These are phyloP conservation scores for Clangula hyemalis DNA, from an alignment of 2,797 vertebrate genomes.

Conservation along the genomic window DNA sequence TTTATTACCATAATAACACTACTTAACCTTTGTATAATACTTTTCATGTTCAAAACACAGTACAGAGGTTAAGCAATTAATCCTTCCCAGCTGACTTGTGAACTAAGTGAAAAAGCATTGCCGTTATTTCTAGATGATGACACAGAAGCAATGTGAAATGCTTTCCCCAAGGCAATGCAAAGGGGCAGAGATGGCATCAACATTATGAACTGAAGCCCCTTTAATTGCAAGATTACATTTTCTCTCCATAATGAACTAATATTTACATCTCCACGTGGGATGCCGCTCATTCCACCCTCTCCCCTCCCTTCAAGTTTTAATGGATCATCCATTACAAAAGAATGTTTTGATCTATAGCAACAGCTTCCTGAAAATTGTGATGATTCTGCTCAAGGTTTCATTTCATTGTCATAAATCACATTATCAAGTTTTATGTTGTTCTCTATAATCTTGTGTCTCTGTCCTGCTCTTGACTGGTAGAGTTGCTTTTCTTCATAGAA, in stretches of 20 bases:
- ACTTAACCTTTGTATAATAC: not conserved
- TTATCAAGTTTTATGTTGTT: not conserved
- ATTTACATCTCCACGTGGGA: not conserved
- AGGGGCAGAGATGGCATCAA: rapidly evolving
- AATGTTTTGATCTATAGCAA: not conserved
- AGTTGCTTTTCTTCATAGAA: not conserved
- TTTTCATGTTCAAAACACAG: not conserved
- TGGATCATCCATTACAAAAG: not conserved
- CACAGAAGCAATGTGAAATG: not conserved
- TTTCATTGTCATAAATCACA: not conserved
- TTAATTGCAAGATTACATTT: not conserved
- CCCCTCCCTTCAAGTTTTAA: not conserved
- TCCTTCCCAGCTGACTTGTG: not conserved
- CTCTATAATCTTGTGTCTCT: not conserved
- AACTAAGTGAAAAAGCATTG: not conserved
- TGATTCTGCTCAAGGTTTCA: not conserved
- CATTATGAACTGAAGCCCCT: not conserved
- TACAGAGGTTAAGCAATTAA: not conserved
- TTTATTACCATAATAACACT: not conserved
- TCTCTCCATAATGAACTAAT: not conserved
- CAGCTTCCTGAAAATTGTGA: not conserved
- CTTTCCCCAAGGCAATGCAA: not conserved
- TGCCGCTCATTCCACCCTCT: not conserved
- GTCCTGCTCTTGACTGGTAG: not conserved
- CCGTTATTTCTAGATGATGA: not conserved